Conservation (phyloP, 2,113 vertebrate species). For the Dolichallabes microphthalmus region DNA sequence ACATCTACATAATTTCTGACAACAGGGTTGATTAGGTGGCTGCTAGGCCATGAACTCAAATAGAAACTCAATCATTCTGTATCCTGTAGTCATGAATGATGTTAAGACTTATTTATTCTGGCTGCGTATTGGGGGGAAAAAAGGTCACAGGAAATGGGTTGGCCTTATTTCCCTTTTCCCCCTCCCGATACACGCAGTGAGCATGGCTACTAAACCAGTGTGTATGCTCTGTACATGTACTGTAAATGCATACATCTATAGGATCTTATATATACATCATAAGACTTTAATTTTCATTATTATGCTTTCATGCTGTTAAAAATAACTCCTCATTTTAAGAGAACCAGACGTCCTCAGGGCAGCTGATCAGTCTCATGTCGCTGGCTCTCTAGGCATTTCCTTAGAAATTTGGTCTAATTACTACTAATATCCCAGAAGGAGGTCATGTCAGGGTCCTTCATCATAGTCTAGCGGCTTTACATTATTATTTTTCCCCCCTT, state of each 20-base stretch:
- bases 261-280: not conserved
- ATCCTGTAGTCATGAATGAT: not conserved
- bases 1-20: not conserved
- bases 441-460: constrained; percentile 35
- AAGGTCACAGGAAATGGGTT: constrained; percentile 27
- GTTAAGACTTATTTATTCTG: not conserved
- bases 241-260: not conserved
- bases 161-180: not conserved
- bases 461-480: constrained; percentile 15
- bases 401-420: constrained; percentile 11
- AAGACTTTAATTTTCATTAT: not conserved
- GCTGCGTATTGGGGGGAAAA: not conserved
- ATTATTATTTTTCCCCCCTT: too few relatives aligned
- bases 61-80: not conserved
- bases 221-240: not conserved
- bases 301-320: not conserved
- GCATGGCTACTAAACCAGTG: not conserved
- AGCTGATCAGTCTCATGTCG: not conserved
- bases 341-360: not conserved
- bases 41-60: not conserved
- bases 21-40: not conserved
- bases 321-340: not conserved
- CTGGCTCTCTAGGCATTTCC: not conserved
- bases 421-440: not conserved
- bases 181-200: not conserved